Evolutionary conservation across 2,888 invertebrate species (phyloP).

Genomic region (Scaptomyza flava): DNA sequence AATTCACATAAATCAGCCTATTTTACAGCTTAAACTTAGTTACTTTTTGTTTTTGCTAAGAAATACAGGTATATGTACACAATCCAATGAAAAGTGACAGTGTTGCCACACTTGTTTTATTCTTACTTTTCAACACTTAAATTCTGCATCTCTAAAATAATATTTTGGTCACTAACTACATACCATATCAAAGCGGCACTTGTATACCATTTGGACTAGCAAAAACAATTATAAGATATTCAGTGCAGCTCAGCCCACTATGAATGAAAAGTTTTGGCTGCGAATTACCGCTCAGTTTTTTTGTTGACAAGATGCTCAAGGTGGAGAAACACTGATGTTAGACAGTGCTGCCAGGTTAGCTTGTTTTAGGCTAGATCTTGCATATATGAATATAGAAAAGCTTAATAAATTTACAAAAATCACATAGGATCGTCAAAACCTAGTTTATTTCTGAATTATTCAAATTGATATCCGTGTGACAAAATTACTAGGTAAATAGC

Average conservation of each 20-base stretch:
- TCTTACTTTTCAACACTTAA: slow-evolving; percentile 17
- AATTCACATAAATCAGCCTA: slow-evolving; percentile 1
- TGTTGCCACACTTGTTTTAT: slow-evolving; percentile 19
- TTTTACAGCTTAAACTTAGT: neutral
- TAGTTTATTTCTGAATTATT: no score
- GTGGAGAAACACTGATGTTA: neutral
- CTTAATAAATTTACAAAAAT: no score
- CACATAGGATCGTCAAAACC: no score
- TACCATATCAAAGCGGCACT: neutral
- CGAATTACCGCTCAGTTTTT: neutral
- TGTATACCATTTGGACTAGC: neutral
- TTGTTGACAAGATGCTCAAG: neutral
- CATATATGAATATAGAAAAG: no score
- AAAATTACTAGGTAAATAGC: no score
- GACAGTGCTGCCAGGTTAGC: no score
- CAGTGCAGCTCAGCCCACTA: neutral
- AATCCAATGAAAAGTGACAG: slow-evolving; percentile 25
- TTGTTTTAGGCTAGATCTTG: no score
- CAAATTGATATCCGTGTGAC: no score
- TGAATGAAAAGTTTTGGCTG: neutral
- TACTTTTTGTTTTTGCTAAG: slow-evolving; percentile 23
- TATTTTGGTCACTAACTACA: neutral
- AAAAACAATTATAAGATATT: neutral
- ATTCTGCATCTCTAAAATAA: neutral
- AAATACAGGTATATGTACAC: slow-evolving; percentile 16